A percentile compares a stretch with the other conserved stretches of the same genome.
Evolutionary conservation across 1,140 invertebrate species (phyloP).

Genomic region (Pseudomyrmex dendroicus): DNA sequence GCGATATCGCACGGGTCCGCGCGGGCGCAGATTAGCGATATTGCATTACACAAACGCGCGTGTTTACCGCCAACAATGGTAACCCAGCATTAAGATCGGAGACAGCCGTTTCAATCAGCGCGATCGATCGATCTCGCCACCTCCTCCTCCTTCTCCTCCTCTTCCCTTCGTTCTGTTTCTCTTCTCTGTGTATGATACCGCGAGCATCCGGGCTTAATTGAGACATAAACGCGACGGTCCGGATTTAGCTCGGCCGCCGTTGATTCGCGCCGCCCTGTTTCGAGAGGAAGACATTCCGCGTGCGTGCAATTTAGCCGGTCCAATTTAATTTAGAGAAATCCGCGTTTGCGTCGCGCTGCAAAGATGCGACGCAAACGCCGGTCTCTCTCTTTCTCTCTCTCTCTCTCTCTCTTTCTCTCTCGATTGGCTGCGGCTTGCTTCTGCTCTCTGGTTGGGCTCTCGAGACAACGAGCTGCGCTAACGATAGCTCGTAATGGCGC

Average conservation of each 20-base stretch:
- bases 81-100: slow-evolving; percentile 53
- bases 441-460: neutral
- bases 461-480: slow-evolving; percentile 51
- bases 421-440: neutral
- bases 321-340: slow-evolving; percentile 59
- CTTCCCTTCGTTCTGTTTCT: too few species aligned
- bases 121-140: slow-evolving; percentile 48
- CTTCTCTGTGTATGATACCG: slow-evolving; percentile 27
- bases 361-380: neutral
- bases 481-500: slow-evolving; percentile 68
- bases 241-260: slow-evolving; percentile 21
- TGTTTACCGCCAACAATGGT: slow-evolving; percentile 48
- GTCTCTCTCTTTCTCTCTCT: neutral
- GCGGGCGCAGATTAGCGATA: slow-evolving; percentile 44
- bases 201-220: slow-evolving; percentile 57
- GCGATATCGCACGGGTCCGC: slow-evolving; percentile 30
- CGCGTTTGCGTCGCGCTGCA: slow-evolving; percentile 7
- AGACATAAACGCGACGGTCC: slow-evolving; percentile 55
- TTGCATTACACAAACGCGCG: slow-evolving; percentile 45
- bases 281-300: slow-evolving; percentile 69
- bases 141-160: neutral
- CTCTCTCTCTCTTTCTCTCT: neutral
- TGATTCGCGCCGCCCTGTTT: slow-evolving; percentile 7
- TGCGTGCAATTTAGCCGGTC: slow-evolving; percentile 48
- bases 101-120: slow-evolving; percentile 58